These are phyloP conservation scores for Acleris laterana DNA, from an alignment of 2,888 invertebrate species.

Conservation along the genomic window DNA sequence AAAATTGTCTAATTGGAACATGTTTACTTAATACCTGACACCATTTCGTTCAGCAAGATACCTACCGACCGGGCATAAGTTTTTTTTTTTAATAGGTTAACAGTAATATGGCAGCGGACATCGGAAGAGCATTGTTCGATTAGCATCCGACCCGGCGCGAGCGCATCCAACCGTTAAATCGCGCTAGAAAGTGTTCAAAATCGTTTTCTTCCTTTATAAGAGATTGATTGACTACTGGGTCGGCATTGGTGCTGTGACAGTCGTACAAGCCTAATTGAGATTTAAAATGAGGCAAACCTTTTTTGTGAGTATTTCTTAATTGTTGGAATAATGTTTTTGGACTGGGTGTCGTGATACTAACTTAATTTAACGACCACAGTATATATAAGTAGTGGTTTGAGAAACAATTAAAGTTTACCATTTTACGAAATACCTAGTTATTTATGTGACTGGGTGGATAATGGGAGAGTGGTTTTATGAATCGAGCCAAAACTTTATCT, in stretches of 20 bases:
- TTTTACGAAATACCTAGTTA: no score
- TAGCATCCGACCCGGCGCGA: conserved; percentile 5
- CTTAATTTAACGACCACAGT: no score
- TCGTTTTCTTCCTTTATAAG: conserved; percentile 80
- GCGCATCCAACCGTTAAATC: conserved; percentile 63
- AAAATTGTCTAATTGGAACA: no score
- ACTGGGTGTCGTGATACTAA: no score
- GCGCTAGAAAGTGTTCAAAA: conserved; percentile 75
- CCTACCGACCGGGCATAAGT: no score
- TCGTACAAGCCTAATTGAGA: conserved; percentile 18
- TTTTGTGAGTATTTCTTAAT: conserved; percentile 28
- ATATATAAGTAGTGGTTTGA: no score
- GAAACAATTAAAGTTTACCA: no score
- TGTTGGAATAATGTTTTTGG: not conserved
- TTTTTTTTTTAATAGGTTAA: not conserved
- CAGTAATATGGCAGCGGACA: not conserved
- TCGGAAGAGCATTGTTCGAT: conserved; percentile 17
- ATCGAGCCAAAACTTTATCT: no score
- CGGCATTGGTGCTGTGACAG: conserved; percentile 57
- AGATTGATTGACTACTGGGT: conserved; percentile 54
- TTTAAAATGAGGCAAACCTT: conserved; percentile 38
- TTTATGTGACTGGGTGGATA: no score
- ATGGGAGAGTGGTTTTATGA: no score
- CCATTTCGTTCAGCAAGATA: no score
- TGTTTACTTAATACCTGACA: no score